Evolutionary conservation across 1,140 invertebrate species (phyloP), one percentile per base, ranked within the genome.

Genomic region (Lerema accius): DNA sequence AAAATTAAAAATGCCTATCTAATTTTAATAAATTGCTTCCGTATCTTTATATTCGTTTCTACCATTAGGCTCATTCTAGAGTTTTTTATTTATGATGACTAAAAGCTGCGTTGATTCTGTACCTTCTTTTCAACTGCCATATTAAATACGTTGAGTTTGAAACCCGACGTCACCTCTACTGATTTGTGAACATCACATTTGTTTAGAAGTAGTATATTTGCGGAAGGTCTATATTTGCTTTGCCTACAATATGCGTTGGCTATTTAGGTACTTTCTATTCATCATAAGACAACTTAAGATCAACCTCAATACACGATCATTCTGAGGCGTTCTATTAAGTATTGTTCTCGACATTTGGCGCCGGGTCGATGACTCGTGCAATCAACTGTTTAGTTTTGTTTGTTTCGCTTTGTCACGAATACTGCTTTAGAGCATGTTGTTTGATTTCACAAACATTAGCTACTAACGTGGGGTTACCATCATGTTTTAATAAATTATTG

Each of bases 321-420:
- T 82, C 35, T 73, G 64, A 75, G 74, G 46, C 72, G 68, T 69
- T 77, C 67, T 61, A 79, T 76, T 67, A 73, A 74, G 77, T 82
- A 85, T 84, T 87, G 80, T 85, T 86, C 82, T 83, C 75, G 73
- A 79, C 76, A 82, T 89, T 89, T 80, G 77, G 81, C 76, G 58
- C 62, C 71, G 65, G 82, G 82, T 85, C 84, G 65, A 67, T 61
- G 83, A 87, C 80, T 79, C 65, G 51, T 62, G 67, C 73, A 78
- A 75, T 76, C 73, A 78, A 69, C 71, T 83, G 69, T 76, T 75
- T 79, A 67, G 69, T 53, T 67, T 42, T 58, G 35, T 65, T 60
- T 51, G 55, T 68, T 67, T 63, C 48, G 60, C 56, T 63, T 67
- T 70, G 62, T 69, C 51, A 53, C 61, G 58, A 69, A 63, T 69